A percentile compares a stretch with the other conserved stretches of the same genome.
Evolutionary conservation across 2,888 invertebrate species (phyloP).

Genomic region (Harmothoe impar): DNA sequence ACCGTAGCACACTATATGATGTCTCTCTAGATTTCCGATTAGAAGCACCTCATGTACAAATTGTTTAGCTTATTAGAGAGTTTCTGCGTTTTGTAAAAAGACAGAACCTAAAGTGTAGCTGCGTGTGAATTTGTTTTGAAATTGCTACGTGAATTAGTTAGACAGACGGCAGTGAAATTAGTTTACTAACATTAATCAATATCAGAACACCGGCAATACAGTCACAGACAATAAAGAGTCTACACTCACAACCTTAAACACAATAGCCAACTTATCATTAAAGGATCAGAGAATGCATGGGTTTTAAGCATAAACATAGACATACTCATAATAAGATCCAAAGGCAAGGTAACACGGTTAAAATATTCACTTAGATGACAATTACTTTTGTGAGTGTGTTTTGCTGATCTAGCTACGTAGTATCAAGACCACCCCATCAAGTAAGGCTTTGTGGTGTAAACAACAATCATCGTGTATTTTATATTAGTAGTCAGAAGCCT

Average conservation of each 20-base stretch:
- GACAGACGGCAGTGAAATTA: slow-evolving; percentile 48
- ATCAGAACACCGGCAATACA: slow-evolving; percentile 11
- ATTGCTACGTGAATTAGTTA: not conserved
- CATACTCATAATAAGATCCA: not conserved
- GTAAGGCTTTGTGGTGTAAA: slow-evolving; percentile 39
- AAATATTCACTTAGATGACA: slow-evolving; percentile 20
- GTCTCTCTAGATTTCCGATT: slow-evolving; percentile 10
- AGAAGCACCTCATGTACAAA: slow-evolving; percentile 57
- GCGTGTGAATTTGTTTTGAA: not conserved
- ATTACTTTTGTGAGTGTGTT: not conserved
- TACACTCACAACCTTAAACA: slow-evolving; percentile 33
- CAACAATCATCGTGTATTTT: slow-evolving; percentile 7
- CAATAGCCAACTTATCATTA: slow-evolving; percentile 36
- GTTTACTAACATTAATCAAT: not conserved
- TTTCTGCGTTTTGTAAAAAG: not conserved
- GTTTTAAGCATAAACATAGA: slow-evolving; percentile 6
- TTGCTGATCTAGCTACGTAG: slow-evolving; percentile 19
- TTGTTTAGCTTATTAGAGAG: not conserved
- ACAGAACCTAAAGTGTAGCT: slow-evolving; percentile 26
- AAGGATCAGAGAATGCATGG: not conserved
- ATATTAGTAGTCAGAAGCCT: slow-evolving; percentile 3
- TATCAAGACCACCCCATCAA: slow-evolving; percentile 11
- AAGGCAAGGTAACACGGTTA: not conserved
- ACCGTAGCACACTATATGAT: not conserved
- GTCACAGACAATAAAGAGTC: slow-evolving; percentile 44